Conservation (phyloP, 1,140 invertebrate genomes). For the Drosophila pectinifera region DNA sequence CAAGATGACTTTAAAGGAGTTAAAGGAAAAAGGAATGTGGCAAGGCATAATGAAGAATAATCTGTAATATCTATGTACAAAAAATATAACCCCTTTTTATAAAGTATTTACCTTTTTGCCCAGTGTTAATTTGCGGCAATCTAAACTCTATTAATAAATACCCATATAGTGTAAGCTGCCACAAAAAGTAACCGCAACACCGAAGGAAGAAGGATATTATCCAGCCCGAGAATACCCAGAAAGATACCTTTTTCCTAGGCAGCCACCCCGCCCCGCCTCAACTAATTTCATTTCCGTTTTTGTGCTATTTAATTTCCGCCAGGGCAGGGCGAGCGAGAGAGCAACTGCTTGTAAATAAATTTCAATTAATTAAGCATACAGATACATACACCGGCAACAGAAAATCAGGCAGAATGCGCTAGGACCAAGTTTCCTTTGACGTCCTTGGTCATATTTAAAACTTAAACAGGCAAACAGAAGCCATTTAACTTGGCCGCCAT, state of each 20-base stretch:
- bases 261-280: constrained; percentile 1
- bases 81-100: background rate
- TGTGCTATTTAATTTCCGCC: constrained; percentile 77
- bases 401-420: constrained; percentile 17
- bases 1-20: constrained; percentile 4
- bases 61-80: too few species aligned
- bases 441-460: constrained; percentile 70
- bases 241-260: constrained; percentile 20
- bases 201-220: background rate
- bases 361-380: constrained; percentile 77
- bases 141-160: constrained; percentile 27
- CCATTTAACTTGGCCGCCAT: constrained; percentile 27
- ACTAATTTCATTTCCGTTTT: constrained; percentile 79
- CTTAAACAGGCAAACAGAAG: constrained; percentile 43
- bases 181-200: constrained; percentile 27
- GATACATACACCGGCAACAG: constrained; percentile 8
- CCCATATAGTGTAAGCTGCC: background rate
- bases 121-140: constrained; percentile 12
- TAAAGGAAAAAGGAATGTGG: too few species aligned
- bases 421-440: constrained; percentile 7
- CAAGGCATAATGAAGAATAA: too few species aligned
- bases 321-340: constrained; percentile 27
- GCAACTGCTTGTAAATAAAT: constrained; percentile 78
- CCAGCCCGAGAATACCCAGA: constrained; percentile 1
- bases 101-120: background rate